These are phyloP conservation scores for Drosophila tsacasi DNA, from an alignment of 1,140 invertebrate genomes.

Conservation along the genomic window DNA sequence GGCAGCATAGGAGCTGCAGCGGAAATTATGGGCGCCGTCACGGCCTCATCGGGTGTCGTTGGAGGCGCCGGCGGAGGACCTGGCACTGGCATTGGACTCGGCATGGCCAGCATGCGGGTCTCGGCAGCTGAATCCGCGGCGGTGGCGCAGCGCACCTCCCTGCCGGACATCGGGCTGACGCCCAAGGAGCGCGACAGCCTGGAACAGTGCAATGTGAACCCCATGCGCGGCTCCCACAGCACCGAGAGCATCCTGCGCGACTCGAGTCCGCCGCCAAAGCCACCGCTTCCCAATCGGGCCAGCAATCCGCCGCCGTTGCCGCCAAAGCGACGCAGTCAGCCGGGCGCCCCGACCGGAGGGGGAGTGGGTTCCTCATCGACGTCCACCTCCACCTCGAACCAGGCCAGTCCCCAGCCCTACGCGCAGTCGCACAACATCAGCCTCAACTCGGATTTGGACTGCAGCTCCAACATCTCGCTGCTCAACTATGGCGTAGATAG, in stretches of 20 bases:
- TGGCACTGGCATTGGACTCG: conserved; percentile 20
- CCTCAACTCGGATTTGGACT: conserved; percentile 85
- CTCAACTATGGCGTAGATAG: conserved; percentile 87
- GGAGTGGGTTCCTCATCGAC: conserved; percentile 28
- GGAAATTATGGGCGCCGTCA: conserved; percentile 68
- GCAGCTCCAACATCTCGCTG: conserved; percentile 85
- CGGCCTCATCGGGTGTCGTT: conserved; percentile 26
- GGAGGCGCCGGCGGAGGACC: conserved; percentile 6
- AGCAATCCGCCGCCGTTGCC: conserved; percentile 90
- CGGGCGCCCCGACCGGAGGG: conserved; percentile 63
- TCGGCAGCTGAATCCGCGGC: conserved; percentile 66
- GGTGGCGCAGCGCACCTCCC: conserved; percentile 86
- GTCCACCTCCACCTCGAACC: conserved; percentile 54
- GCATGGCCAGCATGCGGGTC: conserved; percentile 34
- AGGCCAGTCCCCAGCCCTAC: conserved; percentile 73
- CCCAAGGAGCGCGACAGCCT: conserved; percentile 86
- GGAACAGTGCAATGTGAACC: conserved; percentile 85
- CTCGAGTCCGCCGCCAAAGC: conserved; percentile 92
- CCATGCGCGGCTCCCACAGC: conserved; percentile 90
- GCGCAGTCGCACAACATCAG: conserved; percentile 74
- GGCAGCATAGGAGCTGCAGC: conserved; percentile 72
- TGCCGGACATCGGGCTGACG: conserved; percentile 92
- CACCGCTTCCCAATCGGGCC: conserved; percentile 89
- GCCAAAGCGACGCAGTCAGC: conserved; percentile 88
- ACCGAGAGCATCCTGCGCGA: conserved; percentile 88